phyloP scores from a whole-genome alignment of 2,113 vertebrate genomes.

The Aix galericulata region DNA sequence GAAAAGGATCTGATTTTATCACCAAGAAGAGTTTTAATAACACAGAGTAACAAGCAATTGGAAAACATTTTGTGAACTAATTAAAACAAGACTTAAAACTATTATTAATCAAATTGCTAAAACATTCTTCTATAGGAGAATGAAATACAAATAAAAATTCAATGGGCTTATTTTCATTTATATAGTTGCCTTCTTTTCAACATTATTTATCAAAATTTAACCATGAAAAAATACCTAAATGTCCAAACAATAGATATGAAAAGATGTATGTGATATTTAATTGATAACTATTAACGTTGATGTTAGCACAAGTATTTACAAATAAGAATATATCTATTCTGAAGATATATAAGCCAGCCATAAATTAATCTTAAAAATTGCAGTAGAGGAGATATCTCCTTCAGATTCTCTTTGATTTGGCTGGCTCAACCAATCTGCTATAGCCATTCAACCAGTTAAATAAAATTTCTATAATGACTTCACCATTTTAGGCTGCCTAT shows the following conservation, averaged over 20 bases:
- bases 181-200: background rate
- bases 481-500: slow-evolving; percentile 53
- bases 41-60: background rate
- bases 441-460: slow-evolving; percentile 36
- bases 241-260: background rate
- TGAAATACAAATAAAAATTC: background rate
- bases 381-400: background rate
- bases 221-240: background rate
- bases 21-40: background rate
- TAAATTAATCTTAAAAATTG: background rate
- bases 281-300: background rate
- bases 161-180: background rate
- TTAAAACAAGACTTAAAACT: background rate
- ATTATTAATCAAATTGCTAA: background rate
- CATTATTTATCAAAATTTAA: background rate
- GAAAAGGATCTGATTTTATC: background rate
- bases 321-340: background rate
- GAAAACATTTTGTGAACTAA: background rate
- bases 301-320: background rate
- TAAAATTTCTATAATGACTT: slow-evolving; percentile 64
- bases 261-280: background rate
- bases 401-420: background rate
- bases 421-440: slow-evolving; percentile 30
- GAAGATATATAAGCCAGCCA: background rate
- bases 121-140: background rate